Conservation (phyloP, 2,113 vertebrate genomes). For the Proterorhinus semilunaris region DNA sequence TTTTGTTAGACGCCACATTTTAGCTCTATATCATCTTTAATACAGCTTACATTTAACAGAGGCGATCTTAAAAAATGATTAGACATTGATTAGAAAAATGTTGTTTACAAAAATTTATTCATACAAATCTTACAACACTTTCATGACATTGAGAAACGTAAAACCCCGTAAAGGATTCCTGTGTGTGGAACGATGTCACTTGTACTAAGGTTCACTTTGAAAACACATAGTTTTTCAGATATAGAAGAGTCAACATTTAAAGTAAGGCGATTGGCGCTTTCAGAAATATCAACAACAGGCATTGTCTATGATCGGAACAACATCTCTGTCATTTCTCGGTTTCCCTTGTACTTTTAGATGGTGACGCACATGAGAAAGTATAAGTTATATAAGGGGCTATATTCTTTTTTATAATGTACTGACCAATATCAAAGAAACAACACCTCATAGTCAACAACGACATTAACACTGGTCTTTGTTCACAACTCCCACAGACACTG, state of each 20-base stretch:
- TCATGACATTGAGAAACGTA: slow-evolving; percentile 93
- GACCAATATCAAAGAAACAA: slow-evolving; percentile 68
- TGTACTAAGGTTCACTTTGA: slow-evolving; percentile 84
- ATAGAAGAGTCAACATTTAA: slow-evolving; percentile 84
- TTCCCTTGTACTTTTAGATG: slow-evolving; percentile 72
- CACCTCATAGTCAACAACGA: slow-evolving; percentile 62
- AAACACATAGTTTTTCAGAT: slow-evolving; percentile 82
- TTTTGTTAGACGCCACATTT: background rate
- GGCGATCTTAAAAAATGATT: slow-evolving; percentile 85
- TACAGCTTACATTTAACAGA: background rate
- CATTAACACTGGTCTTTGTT: slow-evolving; percentile 70
- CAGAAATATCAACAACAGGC: slow-evolving; percentile 88
- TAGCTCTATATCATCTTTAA: background rate
- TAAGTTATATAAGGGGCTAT: slow-evolving; percentile 40
- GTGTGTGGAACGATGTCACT: slow-evolving; percentile 84
- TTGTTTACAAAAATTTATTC: slow-evolving; percentile 99
- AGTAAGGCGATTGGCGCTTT: slow-evolving; percentile 98
- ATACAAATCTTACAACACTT: slow-evolving; percentile 99
- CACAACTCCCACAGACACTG: slow-evolving; percentile 67
- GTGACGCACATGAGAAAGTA: slow-evolving; percentile 56
- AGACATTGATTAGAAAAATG: slow-evolving; percentile 85
- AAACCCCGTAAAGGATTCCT: slow-evolving; percentile 85
- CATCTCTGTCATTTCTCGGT: slow-evolving; percentile 79
- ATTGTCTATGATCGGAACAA: slow-evolving; percentile 78
- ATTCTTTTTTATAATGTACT: slow-evolving; percentile 55